These are phyloP conservation scores for Fragum sueziense DNA, from an alignment of 2,888 invertebrate species.

Conservation along the genomic window DNA sequence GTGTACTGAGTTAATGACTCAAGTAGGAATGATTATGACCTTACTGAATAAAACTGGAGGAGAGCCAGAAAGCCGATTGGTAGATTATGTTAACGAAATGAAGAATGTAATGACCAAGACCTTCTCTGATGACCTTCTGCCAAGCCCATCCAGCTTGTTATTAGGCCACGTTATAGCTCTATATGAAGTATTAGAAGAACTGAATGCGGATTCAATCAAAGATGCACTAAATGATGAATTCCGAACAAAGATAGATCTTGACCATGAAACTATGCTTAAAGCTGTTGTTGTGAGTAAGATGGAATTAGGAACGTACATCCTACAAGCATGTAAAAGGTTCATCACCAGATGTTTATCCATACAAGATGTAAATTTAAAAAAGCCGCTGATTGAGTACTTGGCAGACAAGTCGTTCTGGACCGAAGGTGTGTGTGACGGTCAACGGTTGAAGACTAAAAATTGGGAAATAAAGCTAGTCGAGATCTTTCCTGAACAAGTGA, in stretches of 20 bases:
- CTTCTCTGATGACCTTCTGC: conserved; percentile 50
- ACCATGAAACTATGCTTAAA: conserved; percentile 35
- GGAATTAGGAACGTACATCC: conserved; percentile 36
- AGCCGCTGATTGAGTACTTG: conserved; percentile 49
- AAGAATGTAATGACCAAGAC: conserved; percentile 34
- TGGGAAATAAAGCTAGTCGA: conserved; percentile 30
- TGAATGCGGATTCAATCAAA: conserved; percentile 54
- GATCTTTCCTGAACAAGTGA: conserved; percentile 36
- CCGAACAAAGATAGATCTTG: conserved; percentile 33
- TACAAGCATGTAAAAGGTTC: conserved; percentile 57
- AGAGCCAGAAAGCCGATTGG: conserved; percentile 41
- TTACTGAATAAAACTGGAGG: conserved; percentile 60
- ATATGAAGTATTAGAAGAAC: conserved; percentile 58
- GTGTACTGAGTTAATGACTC: conserved; percentile 47
- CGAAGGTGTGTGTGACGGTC: conserved; percentile 15
- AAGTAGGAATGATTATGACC: conserved; percentile 60
- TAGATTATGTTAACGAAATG: conserved; percentile 56
- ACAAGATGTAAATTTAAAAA: conserved; percentile 31
- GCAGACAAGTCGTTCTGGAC: conserved; percentile 62
- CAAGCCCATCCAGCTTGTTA: conserved; percentile 57
- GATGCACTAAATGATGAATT: conserved; percentile 54
- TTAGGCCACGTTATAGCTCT: conserved; percentile 60
- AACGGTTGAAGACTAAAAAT: conserved; percentile 25
- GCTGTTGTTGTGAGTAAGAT: conserved; percentile 8
- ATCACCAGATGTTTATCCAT: conserved; percentile 58